Evolutionary conservation across 2,113 vertebrate genomes (phyloP).

Genomic region (Phoxinus phoxinus): DNA sequence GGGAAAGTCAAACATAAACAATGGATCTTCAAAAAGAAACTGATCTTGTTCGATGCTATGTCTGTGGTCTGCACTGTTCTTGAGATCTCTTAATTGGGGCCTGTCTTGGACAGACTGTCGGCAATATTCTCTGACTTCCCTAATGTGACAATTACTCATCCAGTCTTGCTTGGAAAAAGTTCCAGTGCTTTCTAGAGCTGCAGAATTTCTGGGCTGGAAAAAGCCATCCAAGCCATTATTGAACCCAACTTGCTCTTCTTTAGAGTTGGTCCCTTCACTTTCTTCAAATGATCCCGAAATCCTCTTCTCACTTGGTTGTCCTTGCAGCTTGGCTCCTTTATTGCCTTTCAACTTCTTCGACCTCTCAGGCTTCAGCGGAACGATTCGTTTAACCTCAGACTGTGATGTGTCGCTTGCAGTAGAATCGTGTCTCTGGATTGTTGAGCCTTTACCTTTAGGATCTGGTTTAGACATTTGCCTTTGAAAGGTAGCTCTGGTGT

Average conservation of each 20-base stretch:
- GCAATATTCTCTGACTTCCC: conserved; percentile 33
- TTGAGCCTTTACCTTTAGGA: conserved; percentile 54
- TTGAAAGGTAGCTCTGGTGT: conserved; percentile 20
- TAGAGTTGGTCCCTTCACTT: conserved; percentile 51
- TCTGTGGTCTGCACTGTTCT: conserved; percentile 40
- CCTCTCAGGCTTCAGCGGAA: conserved; percentile 79
- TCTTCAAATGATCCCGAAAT: conserved; percentile 46
- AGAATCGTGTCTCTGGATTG: conserved; percentile 55
- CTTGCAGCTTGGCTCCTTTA: conserved; percentile 61
- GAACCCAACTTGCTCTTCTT: conserved; percentile 50
- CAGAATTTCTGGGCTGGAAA: background rate
- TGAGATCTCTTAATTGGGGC: conserved; percentile 32
- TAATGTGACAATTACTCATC: conserved; percentile 34
- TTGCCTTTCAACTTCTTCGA: conserved; percentile 77
- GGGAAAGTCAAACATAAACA: conserved; percentile 56
- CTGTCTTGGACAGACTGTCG: conserved; percentile 25
- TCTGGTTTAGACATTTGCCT: conserved; percentile 16
- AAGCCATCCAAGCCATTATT: conserved; percentile 51
- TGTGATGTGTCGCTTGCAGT: conserved; percentile 58
- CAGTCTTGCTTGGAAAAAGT: conserved; percentile 8
- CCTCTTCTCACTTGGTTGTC: conserved; percentile 52
- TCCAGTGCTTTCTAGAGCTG: conserved; percentile 3
- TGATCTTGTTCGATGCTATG: conserved; percentile 45
- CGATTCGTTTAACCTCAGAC: conserved; percentile 70
- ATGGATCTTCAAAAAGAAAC: conserved; percentile 46